Percentiles rank a stretch among this genome's conserved stretches.
These are phyloP conservation scores for Arrhopalites spinosus DNA, from an alignment of 2,888 invertebrate genomes.

Conservation along the genomic window DNA sequence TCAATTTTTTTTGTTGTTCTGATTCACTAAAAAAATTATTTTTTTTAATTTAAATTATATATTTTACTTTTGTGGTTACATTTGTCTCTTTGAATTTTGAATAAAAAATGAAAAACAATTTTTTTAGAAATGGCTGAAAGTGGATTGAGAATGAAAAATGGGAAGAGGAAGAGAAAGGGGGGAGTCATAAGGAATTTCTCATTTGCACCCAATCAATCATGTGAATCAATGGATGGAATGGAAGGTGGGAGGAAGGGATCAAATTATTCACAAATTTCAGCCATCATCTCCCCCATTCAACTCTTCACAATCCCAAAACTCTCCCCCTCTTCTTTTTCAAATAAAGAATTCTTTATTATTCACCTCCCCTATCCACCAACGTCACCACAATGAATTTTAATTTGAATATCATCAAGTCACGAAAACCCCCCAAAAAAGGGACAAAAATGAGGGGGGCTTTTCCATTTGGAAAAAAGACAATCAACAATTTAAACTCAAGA, in stretches of 20 bases:
- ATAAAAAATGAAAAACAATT: no score
- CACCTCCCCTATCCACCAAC: neutral
- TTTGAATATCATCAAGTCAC: no score
- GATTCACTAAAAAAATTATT: no score
- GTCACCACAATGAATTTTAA: no score
- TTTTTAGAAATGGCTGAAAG: neutral
- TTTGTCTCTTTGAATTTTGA: no score
- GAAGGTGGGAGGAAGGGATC: neutral
- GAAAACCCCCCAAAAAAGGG: neutral
- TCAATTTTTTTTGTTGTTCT: no score
- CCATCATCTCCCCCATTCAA: neutral
- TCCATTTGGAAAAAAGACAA: neutral
- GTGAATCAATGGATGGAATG: conserved; percentile 32
- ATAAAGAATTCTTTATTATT: neutral
- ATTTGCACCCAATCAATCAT: conserved; percentile 45
- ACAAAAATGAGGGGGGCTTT: no score
- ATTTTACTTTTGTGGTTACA: no score
- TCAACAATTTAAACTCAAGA: no score
- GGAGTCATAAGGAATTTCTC: conserved; percentile 32
- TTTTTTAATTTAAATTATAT: no score
- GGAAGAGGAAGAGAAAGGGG: conserved; percentile 19
- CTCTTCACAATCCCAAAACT: neutral
- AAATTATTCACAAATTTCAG: neutral
- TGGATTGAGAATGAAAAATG: neutral
- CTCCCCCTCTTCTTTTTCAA: neutral